These are phyloP conservation scores for Ctena decussata DNA, from an alignment of 2,888 invertebrate species.

Conservation along the genomic window DNA sequence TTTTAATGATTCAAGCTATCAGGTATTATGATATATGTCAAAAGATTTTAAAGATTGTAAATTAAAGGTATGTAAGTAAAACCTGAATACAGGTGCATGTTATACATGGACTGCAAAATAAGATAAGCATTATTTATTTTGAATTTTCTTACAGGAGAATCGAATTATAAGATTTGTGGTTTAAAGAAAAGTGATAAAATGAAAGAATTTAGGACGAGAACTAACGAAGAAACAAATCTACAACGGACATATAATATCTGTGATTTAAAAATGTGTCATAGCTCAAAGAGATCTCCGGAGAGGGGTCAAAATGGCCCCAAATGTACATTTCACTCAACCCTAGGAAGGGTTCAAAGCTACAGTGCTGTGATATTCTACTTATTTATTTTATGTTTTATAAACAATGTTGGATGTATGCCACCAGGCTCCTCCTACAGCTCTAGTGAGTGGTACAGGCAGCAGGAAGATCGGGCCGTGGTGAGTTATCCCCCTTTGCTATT, in stretches of 20 bases:
- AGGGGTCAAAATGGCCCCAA: neutral
- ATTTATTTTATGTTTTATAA: slow-evolving; percentile 27
- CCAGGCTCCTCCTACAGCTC: slow-evolving; percentile 45
- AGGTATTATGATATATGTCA: too few relatives aligned
- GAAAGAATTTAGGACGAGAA: too few relatives aligned
- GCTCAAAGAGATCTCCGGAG: slow-evolving; percentile 5
- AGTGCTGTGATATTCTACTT: slow-evolving; percentile 38
- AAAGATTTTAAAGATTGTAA: too few relatives aligned
- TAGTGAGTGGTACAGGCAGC: slow-evolving; percentile 32
- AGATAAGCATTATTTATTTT: too few relatives aligned
- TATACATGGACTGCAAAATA: too few relatives aligned
- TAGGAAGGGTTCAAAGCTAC: slow-evolving; percentile 15
- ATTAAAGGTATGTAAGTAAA: too few relatives aligned
- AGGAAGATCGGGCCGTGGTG: slow-evolving; percentile 42
- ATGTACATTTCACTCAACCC: neutral
- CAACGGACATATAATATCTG: neutral
- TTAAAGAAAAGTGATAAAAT: too few relatives aligned
- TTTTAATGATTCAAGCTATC: too few relatives aligned
- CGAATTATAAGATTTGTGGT: too few relatives aligned
- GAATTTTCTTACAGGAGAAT: too few relatives aligned
- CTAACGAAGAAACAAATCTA: too few relatives aligned
- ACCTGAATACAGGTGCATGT: too few relatives aligned
- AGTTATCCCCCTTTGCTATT: slow-evolving; percentile 19
- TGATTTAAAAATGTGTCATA: neutral
- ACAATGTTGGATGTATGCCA: slow-evolving; percentile 17